A percentile compares a stretch with the other conserved stretches of the same genome.
phyloP scores from a whole-genome alignment of 2,888 invertebrate species.

The Mimas tiliae region DNA sequence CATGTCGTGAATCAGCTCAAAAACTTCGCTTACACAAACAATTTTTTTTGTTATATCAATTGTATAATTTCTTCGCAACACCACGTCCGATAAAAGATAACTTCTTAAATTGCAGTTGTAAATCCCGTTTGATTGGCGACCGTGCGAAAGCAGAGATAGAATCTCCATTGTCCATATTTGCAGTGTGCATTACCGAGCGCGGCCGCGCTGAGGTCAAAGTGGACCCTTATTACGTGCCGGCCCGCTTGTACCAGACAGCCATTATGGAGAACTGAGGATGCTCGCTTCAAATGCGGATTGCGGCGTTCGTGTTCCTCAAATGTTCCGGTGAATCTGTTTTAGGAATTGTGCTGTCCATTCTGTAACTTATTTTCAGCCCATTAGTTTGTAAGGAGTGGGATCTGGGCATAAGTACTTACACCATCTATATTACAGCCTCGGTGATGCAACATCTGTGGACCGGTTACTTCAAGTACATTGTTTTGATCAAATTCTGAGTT shows the following conservation, averaged over 20 bases:
- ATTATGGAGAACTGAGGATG: constrained; percentile 28
- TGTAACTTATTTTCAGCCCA: not conserved
- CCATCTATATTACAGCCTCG: not conserved
- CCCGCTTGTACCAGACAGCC: constrained; percentile 50
- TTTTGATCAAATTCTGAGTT: not conserved
- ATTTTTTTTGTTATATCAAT: constrained; percentile 4
- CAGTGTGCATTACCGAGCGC: constrained; percentile 56
- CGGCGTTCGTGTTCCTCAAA: constrained; percentile 9
- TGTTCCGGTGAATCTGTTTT: not conserved
- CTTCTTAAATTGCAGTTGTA: constrained; percentile 51
- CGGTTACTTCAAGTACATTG: not conserved
- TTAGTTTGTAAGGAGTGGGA: not conserved
- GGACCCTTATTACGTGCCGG: constrained; percentile 65
- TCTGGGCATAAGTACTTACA: not conserved
- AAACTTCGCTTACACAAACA: constrained; percentile 28
- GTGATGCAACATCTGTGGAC: not conserved
- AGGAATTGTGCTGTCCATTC: constrained; percentile 5
- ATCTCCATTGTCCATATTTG: constrained; percentile 69
- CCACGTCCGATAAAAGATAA: constrained; percentile 46
- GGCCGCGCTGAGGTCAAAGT: constrained; percentile 63
- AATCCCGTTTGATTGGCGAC: constrained; percentile 54
- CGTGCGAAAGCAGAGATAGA: constrained; percentile 70
- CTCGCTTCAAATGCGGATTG: constrained; percentile 10
- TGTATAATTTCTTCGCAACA: constrained; percentile 37
- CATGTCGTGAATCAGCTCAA: not conserved